A percentile compares a stretch with the other conserved stretches of the same genome.
Evolutionary conservation across 2,888 invertebrate species (phyloP).

Genomic region (Ectemnius lituratus): DNA sequence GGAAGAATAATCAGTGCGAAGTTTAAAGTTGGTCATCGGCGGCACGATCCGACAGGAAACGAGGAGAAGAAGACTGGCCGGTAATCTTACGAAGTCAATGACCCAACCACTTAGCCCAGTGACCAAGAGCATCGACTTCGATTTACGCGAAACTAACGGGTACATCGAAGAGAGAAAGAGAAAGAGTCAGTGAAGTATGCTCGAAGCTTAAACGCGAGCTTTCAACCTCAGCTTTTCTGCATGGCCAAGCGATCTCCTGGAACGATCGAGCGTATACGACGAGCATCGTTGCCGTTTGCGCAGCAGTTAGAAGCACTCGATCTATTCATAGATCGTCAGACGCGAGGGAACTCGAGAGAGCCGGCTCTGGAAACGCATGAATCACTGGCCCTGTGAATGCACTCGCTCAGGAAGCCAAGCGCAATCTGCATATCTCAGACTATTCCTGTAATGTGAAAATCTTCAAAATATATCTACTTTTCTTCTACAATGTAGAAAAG

Average conservation of each 20-base stretch:
- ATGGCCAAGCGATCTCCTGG: neutral
- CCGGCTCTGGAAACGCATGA: constrained; percentile 34
- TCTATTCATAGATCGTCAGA: constrained; percentile 41
- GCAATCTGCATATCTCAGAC: too few relatives aligned
- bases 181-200: neutral
- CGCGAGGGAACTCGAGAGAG: constrained; percentile 40
- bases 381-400: constrained; percentile 12
- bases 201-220: too few relatives aligned
- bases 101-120: too few relatives aligned
- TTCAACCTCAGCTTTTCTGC: neutral
- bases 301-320: neutral
- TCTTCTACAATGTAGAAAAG: too few relatives aligned
- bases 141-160: too few relatives aligned
- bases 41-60: too few relatives aligned
- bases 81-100: too few relatives aligned
- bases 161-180: neutral
- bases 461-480: too few relatives aligned
- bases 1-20: too few relatives aligned
- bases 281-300: neutral
- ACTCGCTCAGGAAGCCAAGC: neutral
- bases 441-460: too few relatives aligned
- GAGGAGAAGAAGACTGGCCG: too few relatives aligned
- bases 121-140: neutral
- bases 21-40: too few relatives aligned
- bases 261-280: neutral